Conservation (phyloP, 2,797 vertebrate genomes). For the Squalus acanthias region DNA sequence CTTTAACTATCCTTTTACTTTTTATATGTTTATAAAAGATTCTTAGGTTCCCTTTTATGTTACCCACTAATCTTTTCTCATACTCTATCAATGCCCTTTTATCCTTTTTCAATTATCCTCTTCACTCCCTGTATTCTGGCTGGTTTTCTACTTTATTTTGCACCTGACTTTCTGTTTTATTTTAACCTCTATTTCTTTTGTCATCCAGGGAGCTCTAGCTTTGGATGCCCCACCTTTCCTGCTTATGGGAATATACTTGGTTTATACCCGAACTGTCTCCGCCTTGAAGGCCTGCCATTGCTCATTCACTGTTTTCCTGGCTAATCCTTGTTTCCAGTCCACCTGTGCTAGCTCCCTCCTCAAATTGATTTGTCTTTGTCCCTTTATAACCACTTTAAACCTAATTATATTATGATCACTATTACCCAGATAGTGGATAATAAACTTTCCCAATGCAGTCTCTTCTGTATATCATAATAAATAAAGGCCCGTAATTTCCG, state of each 20-base stretch:
- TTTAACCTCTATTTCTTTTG: background rate
- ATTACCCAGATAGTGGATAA: background rate
- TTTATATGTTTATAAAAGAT: background rate
- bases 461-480: background rate
- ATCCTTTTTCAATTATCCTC: background rate
- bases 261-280: background rate
- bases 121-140: background rate
- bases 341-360: background rate
- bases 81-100: background rate
- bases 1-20: too few species aligned
- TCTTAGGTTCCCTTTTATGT: background rate
- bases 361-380: background rate
- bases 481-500: too few species aligned
- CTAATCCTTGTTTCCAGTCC: background rate
- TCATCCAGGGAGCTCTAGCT: background rate
- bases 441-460: background rate
- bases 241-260: background rate
- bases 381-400: background rate
- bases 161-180: background rate
- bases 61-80: background rate
- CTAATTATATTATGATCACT: background rate
- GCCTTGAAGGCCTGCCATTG: background rate
- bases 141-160: background rate
- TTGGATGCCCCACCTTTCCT: background rate
- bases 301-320: background rate